Base-by-base conservation (phyloP, 2,888 invertebrate species). In the Escarpia spicata region DNA sequence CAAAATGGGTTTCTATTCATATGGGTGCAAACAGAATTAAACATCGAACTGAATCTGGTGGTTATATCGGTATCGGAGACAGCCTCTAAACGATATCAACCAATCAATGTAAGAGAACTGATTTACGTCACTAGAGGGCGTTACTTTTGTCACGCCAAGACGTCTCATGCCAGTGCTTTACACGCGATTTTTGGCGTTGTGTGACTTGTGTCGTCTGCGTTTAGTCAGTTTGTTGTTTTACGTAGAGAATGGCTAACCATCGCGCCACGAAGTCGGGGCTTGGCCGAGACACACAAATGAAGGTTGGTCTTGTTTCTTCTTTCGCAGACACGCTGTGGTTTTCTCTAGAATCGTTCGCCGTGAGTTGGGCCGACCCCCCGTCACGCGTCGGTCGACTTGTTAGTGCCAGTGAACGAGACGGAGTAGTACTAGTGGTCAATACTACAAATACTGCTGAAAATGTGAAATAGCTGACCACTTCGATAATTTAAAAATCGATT, bases 251-350 rank as follows among this genome's bases (percentile, higher is more conserved):
- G 75, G 75, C 75, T 75, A 75, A 75, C 75, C 19, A 75, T 75
- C 75, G 75, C 75, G 93, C 93, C 58, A 45, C 93, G 45, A 93
- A 93, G 45, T 93, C 93, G n/a, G 93, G 93, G 1, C 92, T 93
- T 12, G 93, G 92, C 92, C 58, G 93, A 44, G 93, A 93, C 12
- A 92, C 91, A 58, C 93, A 93, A 43, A 91, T 92, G 37, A 93
- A 93, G 93, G 93, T 93, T 52, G 75, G 93, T 89, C 12, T 19
- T 75, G 75, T 75, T 75, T 75, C 19, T 26, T 75, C 75, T 75
- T 26, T 75, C 26, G 75, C 75, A 75, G 75, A 75, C 75, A 26
- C 19, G 3, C n/a, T 75, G 26, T 75, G 19, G 75, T 75, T 75
- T 75, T 75, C 75, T 75, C n/a, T 75, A 26, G 75, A 26, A 26